Evolutionary conservation across 2,888 invertebrate genomes (phyloP).

Genomic region (Melipona bicolor): DNA sequence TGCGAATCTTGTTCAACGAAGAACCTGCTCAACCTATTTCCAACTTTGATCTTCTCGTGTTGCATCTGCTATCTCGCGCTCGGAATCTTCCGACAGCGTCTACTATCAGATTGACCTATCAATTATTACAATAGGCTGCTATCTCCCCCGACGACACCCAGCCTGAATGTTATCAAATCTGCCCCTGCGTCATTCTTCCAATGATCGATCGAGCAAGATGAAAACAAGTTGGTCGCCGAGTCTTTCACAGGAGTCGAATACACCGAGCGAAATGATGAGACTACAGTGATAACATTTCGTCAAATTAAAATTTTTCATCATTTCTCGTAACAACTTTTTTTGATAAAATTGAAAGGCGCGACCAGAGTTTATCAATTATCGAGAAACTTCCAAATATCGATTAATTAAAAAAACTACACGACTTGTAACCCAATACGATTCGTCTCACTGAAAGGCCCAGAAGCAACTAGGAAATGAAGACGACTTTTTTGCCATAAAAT

Average conservation of each 20-base stretch:
- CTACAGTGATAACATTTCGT: background rate
- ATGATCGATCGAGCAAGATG: background rate
- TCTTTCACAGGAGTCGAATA: background rate
- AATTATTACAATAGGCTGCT: background rate
- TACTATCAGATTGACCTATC: background rate
- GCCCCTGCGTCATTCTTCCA: background rate
- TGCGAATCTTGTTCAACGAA: background rate
- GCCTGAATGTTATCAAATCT: background rate
- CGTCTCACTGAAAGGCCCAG: no score
- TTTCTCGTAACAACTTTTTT: no score
- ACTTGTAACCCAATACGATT: no score
- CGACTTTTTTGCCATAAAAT: no score
- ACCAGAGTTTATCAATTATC: no score
- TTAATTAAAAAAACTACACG: no score
- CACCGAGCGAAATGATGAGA: background rate
- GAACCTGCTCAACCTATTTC: constrained; percentile 1
- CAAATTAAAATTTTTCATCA: no score
- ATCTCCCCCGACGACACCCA: background rate
- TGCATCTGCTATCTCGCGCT: background rate
- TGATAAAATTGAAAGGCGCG: no score
- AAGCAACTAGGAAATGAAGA: no score
- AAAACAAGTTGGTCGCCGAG: background rate
- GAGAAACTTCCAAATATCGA: no score
- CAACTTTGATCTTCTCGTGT: background rate
- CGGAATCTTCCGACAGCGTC: background rate